These are phyloP conservation scores for Sebastes taczanowskii DNA, from an alignment of 2,797 vertebrate genomes.

Conservation along the genomic window DNA sequence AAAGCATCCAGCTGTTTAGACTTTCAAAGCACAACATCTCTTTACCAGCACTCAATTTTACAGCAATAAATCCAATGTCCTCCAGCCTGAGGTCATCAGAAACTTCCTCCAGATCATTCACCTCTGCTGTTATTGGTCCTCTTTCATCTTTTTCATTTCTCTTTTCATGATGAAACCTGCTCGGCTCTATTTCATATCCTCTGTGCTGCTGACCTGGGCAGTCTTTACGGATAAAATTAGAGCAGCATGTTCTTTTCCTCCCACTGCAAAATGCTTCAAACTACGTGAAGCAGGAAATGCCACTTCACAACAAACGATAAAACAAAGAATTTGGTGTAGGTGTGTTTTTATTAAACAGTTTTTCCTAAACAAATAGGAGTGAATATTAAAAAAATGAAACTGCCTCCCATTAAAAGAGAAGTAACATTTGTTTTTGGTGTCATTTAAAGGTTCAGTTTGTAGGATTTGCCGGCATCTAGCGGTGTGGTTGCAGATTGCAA, in stretches of 20 bases:
- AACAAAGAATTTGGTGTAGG: neutral
- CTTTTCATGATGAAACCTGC: neutral
- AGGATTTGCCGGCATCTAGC: neutral
- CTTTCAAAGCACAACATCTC: neutral
- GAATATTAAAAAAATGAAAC: neutral
- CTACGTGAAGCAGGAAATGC: neutral
- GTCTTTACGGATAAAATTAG: neutral
- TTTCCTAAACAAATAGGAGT: neutral
- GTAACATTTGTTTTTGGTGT: slow-evolving; percentile 1
- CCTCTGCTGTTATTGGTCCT: neutral
- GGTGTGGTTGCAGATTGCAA: neutral
- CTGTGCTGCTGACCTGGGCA: neutral
- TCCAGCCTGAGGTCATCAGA: slow-evolving; percentile 4
- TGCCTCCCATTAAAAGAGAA: neutral
- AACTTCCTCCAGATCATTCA: slow-evolving; percentile 4
- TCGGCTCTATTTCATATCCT: neutral
- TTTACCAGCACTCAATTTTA: slow-evolving; percentile 16
- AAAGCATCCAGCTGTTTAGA: slow-evolving; percentile 35
- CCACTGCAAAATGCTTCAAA: neutral
- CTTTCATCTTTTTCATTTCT: slow-evolving; percentile 35
- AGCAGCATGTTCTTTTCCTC: neutral
- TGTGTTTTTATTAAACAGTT: neutral
- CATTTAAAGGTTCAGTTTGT: neutral
- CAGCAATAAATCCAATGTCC: slow-evolving; percentile 22
- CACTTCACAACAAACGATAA: neutral